Conservation (phyloP, 2,113 vertebrate species). For the Colistium nudipinnis region DNA sequence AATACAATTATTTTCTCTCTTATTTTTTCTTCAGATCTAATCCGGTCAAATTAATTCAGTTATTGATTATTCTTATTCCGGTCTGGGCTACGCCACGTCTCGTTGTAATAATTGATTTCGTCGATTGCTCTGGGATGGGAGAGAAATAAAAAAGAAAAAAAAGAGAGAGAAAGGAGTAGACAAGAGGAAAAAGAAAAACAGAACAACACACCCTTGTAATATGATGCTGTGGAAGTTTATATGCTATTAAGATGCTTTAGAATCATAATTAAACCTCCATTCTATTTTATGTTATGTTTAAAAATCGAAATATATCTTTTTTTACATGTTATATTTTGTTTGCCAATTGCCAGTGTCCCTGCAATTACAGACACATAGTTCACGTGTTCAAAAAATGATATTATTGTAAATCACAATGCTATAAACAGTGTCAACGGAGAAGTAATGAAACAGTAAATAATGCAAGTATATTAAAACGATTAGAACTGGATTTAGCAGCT, state of each 20-base stretch:
- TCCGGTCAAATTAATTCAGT: constrained; percentile 56
- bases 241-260: not conserved
- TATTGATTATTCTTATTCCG: constrained; percentile 71
- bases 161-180: constrained; percentile 29
- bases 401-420: no score
- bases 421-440: no score
- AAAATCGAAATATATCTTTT: not conserved
- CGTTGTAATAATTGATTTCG: constrained; percentile 71
- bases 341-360: not conserved
- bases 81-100: constrained; percentile 52
- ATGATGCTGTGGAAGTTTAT: not conserved
- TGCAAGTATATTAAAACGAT: no score
- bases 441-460: no score
- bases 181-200: constrained; percentile 10
- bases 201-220: constrained; percentile 22
- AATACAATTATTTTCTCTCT: constrained; percentile 17
- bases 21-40: constrained; percentile 22
- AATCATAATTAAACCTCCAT: not conserved
- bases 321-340: not conserved
- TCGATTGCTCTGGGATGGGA: constrained; percentile 64
- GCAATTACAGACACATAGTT: not conserved
- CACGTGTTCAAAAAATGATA: not conserved
- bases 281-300: not conserved
- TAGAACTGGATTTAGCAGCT: no score
- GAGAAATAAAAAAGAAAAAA: constrained; percentile 28